A percentile compares a stretch with the other conserved stretches of the same genome.
These are phyloP conservation scores for Xylota segnis DNA, from an alignment of 2,888 invertebrate species.

Conservation along the genomic window DNA sequence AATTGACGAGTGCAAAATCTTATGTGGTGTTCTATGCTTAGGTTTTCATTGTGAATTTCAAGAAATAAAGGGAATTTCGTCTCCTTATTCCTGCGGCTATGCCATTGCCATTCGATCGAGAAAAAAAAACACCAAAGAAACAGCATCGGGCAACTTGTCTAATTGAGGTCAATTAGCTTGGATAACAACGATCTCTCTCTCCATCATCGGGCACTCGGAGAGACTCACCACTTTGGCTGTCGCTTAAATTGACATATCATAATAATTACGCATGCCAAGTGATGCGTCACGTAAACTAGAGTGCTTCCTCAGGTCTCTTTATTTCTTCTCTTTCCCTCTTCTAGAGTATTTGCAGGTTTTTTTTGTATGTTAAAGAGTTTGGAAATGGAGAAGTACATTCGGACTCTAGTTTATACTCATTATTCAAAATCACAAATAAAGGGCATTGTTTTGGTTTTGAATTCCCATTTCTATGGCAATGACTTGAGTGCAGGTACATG, in stretches of 20 bases:
- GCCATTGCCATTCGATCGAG: conserved; percentile 40
- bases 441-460: conserved; percentile 4
- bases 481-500: neutral
- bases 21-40: conserved; percentile 26
- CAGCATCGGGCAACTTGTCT: conserved; percentile 78
- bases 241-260: conserved; percentile 74
- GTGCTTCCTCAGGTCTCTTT: conserved; percentile 45
- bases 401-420: neutral
- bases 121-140: conserved; percentile 48
- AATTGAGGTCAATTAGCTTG: conserved; percentile 83
- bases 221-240: conserved; percentile 71
- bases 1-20: conserved; percentile 53
- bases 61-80: conserved; percentile 8
- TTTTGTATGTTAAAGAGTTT: conserved; percentile 18
- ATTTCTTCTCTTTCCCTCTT: conserved; percentile 5
- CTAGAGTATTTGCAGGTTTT: conserved; percentile 6
- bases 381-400: neutral
- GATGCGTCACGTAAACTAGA: conserved; percentile 64
- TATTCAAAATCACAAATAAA: neutral
- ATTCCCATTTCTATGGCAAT: neutral
- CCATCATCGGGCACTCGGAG: conserved; percentile 47
- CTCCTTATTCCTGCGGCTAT: conserved; percentile 39
- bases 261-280: conserved; percentile 74
- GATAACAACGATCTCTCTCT: conserved; percentile 77
- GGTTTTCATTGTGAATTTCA: conserved; percentile 4